Conservation (phyloP, 2,113 vertebrate species). For the Trogon melanurus region DNA sequence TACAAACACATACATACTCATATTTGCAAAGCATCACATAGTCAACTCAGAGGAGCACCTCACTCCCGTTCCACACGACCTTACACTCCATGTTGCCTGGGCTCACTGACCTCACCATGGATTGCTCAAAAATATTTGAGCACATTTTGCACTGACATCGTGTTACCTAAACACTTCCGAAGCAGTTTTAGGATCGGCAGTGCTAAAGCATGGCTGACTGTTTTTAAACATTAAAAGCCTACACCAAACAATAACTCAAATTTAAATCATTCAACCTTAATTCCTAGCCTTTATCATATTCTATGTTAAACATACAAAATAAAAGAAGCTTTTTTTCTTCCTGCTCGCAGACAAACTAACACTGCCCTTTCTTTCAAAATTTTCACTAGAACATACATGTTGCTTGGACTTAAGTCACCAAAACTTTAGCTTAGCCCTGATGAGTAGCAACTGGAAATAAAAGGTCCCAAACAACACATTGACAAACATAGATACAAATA, state of each 20-base stretch:
- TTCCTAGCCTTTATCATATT: background rate
- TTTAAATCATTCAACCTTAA: background rate
- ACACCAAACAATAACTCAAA: background rate
- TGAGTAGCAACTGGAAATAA: background rate
- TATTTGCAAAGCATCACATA: fast-evolving
- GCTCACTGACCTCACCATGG: background rate
- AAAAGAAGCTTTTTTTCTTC: background rate
- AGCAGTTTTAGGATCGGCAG: background rate
- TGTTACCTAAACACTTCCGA: background rate
- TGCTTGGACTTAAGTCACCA: background rate
- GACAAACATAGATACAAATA: background rate
- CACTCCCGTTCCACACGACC: fast-evolving
- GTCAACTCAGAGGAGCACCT: background rate
- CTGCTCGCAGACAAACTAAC: background rate
- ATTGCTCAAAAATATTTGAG: background rate
- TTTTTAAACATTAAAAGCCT: background rate
- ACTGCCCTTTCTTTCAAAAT: background rate
- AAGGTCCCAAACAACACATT: background rate
- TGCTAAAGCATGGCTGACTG: background rate
- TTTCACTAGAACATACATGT: background rate
- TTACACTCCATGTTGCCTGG: background rate
- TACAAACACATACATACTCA: background rate
- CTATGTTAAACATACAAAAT: background rate
- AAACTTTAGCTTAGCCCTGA: background rate
- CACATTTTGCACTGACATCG: background rate